Percentiles rank a stretch among this genome's conserved stretches.
These are phyloP conservation scores for Atractosteus spatula DNA, from an alignment of 2,113 vertebrate species.

Conservation along the genomic window DNA sequence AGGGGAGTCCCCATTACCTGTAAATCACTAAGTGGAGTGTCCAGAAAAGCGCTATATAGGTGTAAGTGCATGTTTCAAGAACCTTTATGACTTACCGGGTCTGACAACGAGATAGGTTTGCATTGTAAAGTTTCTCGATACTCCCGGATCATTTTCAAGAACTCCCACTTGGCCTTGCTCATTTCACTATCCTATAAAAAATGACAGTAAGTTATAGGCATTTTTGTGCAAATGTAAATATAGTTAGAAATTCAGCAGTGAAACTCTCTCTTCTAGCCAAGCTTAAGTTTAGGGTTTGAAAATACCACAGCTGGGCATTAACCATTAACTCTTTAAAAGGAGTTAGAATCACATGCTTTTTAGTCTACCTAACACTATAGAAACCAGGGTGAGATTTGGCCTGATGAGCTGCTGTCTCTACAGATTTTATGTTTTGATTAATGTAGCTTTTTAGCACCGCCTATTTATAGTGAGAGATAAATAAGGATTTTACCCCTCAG, in stretches of 20 bases:
- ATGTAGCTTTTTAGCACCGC: too few relatives aligned
- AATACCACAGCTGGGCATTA: background rate
- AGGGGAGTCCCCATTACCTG: too few relatives aligned
- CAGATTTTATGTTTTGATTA: too few relatives aligned
- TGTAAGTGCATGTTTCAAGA: too few relatives aligned
- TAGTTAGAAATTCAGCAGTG: too few relatives aligned
- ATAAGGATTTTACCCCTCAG: too few relatives aligned
- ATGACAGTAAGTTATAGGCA: background rate
- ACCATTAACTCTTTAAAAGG: background rate
- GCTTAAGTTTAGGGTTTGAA: background rate
- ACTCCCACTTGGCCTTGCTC: slow-evolving; percentile 85
- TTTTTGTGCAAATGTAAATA: too few relatives aligned
- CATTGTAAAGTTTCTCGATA: slow-evolving; percentile 80
- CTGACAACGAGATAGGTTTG: slow-evolving; percentile 65
- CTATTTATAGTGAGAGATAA: too few relatives aligned
- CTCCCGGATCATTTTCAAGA: slow-evolving; percentile 88
- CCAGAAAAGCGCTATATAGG: too few relatives aligned
- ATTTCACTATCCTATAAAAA: slow-evolving; percentile 73
- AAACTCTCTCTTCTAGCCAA: background rate
- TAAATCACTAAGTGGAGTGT: too few relatives aligned
- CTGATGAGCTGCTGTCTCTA: background rate
- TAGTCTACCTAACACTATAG: too few relatives aligned
- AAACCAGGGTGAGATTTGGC: too few relatives aligned
- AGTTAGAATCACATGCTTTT: background rate
- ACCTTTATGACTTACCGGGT: slow-evolving; percentile 66